phyloP scores from a whole-genome alignment of 2,797 vertebrate species.

The Neomorphus geoffroyi region DNA sequence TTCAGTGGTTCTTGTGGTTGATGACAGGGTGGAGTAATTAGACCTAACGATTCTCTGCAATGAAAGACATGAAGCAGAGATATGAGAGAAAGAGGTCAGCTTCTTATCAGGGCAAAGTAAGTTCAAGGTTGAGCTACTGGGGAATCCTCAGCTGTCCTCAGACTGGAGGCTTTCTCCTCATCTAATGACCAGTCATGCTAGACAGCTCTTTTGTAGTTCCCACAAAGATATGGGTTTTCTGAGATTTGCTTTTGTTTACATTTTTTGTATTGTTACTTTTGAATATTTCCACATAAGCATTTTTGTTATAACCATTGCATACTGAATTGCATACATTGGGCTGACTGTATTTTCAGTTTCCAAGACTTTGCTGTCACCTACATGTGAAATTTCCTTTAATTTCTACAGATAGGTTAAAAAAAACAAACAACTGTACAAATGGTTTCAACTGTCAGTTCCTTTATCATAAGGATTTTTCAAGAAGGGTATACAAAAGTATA shows the following conservation, averaged over 20 bases:
- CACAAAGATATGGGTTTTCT: not conserved
- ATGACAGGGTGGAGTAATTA: not conserved
- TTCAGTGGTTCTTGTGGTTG: not conserved
- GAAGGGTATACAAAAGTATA: not conserved
- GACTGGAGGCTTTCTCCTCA: not conserved
- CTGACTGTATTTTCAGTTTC: not conserved
- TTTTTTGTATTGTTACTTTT: not conserved
- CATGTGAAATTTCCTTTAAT: not conserved
- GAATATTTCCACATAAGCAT: not conserved
- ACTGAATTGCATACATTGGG: not conserved
- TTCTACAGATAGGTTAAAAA: not conserved
- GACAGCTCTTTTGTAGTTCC: not conserved
- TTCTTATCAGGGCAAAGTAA: not conserved
- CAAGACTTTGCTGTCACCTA: conserved; percentile 17
- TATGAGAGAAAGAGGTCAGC: not conserved
- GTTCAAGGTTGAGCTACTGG: not conserved
- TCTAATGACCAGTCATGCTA: fast-evolving
- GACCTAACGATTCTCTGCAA: not conserved
- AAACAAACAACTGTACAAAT: not conserved
- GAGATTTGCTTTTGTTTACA: not conserved
- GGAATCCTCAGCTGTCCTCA: not conserved
- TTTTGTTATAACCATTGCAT: not conserved
- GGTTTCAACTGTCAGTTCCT: not conserved
- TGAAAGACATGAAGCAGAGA: not conserved
- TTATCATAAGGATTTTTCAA: not conserved